Conservation (phyloP, 2,797 vertebrate species). For the Sphenopsis melanotis region DNA sequence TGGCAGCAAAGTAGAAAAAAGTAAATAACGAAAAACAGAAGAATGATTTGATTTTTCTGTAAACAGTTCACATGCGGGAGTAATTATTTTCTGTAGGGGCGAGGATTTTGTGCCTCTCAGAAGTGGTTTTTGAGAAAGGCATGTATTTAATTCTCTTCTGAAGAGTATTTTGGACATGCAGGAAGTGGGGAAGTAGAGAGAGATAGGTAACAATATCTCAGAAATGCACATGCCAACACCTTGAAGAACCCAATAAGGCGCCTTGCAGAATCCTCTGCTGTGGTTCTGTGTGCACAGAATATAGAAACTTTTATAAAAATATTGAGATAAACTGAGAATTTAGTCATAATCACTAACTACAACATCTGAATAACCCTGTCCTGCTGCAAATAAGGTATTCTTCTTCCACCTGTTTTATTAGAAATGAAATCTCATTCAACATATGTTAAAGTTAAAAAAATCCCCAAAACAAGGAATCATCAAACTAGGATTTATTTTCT, state of each 20-base stretch:
- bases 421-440: not conserved
- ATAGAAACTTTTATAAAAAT: not conserved
- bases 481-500: not conserved
- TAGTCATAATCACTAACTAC: not conserved
- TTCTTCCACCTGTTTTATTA: not conserved
- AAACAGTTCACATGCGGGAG: not conserved
- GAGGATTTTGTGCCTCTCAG: not conserved
- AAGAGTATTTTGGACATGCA: not conserved
- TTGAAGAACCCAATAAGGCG: not conserved
- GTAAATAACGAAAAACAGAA: not conserved
- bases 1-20: not conserved
- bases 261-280: not conserved
- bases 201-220: not conserved
- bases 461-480: not conserved
- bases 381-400: not conserved
- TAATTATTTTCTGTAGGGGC: not conserved
- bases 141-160: not conserved
- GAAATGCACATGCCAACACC: not conserved
- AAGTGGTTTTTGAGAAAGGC: not conserved
- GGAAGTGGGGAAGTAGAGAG: not conserved
- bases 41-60: not conserved
- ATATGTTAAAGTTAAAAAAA: not conserved
- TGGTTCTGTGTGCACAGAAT: not conserved
- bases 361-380: not conserved
- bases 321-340: not conserved